Base-by-base conservation (phyloP, 1,140 invertebrate genomes). In the Brachionus sp. region DNA sequence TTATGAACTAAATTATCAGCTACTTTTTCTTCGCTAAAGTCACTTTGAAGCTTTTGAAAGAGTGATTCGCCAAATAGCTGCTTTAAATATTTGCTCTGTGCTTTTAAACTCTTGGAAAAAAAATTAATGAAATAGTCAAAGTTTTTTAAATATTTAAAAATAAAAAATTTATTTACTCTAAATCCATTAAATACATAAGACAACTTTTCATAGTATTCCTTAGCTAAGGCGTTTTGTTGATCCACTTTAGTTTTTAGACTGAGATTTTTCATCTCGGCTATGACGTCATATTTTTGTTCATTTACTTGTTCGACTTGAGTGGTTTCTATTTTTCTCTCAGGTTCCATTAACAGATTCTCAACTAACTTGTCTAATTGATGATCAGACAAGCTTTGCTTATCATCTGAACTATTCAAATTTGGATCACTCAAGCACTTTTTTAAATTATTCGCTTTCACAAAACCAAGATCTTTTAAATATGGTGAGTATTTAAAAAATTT, bases 71-170 rank as follows among this genome's bases (percentile, higher is more conserved):
- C 70, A 29, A 75, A 75, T 46, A 75, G 25, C 25, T 46, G 39
- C 29, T 75, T 75, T 25, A 75, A 75, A 50, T 75, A 75, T 75
- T 75, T 75, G 19, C 39, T 29, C 9, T 75, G 37, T 25, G 70
- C 70, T 25, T 75, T 75, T 33, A 75, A 46, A 46, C 13, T 29
- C 70, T 75, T 46, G 29, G 44, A 44, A 46, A 29, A 75, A 75
- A 9, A 25, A 68, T 68, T n/a, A 35, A 37, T 35, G 3, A 23
- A 23, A 37, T 5, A 10, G 16, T 10, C 12, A 37, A 39, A 42
- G 39, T 12, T 19, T 23, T 42, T 42, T 29, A 5, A 12, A 1
- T 13, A 13, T 29, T n/a, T 7, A 13, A 33, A 50, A 64, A 25
- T 25, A 29, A 29, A 29, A 23, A 64, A 64, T 10, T 39, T 5